These are phyloP conservation scores for Momotus momota DNA, from an alignment of 2,797 vertebrate genomes.

Conservation along the genomic window DNA sequence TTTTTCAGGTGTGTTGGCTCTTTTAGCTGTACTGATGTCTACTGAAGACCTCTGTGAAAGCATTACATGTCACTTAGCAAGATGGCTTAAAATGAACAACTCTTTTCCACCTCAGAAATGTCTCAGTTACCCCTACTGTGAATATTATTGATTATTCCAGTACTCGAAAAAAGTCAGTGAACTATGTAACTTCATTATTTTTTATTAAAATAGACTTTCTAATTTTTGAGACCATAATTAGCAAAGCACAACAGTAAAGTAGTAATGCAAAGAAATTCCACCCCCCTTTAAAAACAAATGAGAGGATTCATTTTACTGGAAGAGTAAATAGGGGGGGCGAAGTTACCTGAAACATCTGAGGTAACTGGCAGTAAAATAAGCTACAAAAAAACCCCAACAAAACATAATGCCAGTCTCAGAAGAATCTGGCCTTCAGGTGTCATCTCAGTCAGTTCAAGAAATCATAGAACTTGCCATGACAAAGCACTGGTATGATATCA, in stretches of 20 bases:
- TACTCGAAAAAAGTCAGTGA: background rate
- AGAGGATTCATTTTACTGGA: background rate
- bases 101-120: background rate
- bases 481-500: background rate
- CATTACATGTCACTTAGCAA: background rate
- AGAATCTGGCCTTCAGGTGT: background rate
- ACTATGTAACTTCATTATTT: background rate
- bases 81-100: background rate
- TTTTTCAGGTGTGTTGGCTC: too few species aligned
- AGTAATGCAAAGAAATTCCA: background rate
- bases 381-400: background rate
- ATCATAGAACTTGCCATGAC: background rate
- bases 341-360: background rate
- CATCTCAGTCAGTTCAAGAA: background rate
- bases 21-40: background rate
- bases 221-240: background rate
- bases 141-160: background rate
- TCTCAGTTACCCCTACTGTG: rapidly evolving
- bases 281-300: background rate
- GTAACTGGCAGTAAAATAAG: background rate
- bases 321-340: rapidly evolving
- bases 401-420: background rate
- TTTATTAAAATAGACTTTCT: background rate
- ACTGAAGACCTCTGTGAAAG: background rate
- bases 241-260: background rate